Percentiles rank a stretch among this genome's conserved stretches.
phyloP scores from a whole-genome alignment of 2,888 invertebrate species.

The Calliopum simillimum region DNA sequence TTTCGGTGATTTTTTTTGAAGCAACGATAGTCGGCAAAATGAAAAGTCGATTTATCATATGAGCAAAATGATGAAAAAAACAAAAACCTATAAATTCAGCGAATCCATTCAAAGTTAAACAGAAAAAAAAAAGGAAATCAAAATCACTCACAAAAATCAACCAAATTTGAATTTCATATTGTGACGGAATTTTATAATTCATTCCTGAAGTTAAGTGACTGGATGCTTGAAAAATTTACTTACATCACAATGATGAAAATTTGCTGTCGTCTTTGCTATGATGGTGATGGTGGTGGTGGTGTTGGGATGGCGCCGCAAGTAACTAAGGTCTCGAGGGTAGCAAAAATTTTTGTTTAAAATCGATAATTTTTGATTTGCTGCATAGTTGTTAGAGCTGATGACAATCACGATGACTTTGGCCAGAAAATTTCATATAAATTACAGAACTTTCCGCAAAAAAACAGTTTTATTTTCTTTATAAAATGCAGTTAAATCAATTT shows the following conservation, averaged over 20 bases:
- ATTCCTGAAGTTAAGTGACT: neutral
- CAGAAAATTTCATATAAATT: too few relatives aligned
- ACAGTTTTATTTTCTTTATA: too few relatives aligned
- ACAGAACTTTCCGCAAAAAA: too few relatives aligned
- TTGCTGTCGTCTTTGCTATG: conserved; percentile 3
- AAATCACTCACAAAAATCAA: neutral
- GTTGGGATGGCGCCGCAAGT: conserved; percentile 10
- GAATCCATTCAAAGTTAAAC: neutral
- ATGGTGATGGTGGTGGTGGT: too few relatives aligned
- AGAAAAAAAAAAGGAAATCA: neutral
- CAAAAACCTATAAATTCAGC: neutral
- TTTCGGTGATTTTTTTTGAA: neutral
- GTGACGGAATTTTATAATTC: neutral
- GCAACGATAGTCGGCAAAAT: conserved; percentile 8
- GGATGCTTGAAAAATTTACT: conserved; percentile 1
- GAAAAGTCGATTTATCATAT: conserved; percentile 22
- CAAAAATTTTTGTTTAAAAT: conserved; percentile 27
- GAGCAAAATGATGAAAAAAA: neutral
- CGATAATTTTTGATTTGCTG: conserved; percentile 28
- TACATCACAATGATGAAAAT: conserved; percentile 22
- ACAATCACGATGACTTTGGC: too few relatives aligned
- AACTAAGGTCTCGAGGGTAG: conserved; percentile 17
- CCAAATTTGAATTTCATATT: neutral
- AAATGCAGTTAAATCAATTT: too few relatives aligned
- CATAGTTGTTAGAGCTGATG: neutral